Conservation (phyloP, 2,888 invertebrate species). For the Xylota segnis region DNA sequence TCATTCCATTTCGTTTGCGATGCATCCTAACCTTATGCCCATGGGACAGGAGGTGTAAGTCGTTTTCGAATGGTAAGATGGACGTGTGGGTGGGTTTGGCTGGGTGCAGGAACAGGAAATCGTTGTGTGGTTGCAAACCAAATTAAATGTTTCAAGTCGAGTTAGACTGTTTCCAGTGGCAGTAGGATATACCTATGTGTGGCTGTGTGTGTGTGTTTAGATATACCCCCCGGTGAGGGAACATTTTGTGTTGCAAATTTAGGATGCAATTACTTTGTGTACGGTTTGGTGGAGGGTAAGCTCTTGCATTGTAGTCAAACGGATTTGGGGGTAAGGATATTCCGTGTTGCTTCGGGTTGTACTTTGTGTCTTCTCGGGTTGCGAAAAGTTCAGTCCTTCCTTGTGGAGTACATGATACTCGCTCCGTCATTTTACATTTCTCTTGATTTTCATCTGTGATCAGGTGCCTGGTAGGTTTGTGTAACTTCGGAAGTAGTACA, state of each 20-base stretch:
- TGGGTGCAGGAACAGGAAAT: conserved; percentile 33
- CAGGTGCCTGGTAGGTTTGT: not conserved
- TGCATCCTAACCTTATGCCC: conserved; percentile 20
- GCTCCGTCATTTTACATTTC: not conserved
- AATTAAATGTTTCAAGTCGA: conserved; percentile 16
- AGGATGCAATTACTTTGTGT: conserved; percentile 17
- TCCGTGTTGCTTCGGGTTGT: not conserved
- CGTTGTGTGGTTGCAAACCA: conserved; percentile 55
- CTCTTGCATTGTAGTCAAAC: not conserved
- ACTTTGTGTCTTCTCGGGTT: not conserved
- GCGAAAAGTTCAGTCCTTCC: not conserved
- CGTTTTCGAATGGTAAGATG: not conserved
- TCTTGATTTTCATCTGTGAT: not conserved
- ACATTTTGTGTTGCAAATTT: conserved; percentile 22
- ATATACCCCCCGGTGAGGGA: not conserved
- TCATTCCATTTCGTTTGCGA: conserved; percentile 48
- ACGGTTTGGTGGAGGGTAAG: not conserved
- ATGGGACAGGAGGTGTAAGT: conserved; percentile 3
- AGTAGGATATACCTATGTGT: not conserved
- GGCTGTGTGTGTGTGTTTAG: too few species aligned
- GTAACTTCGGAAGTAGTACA: not conserved
- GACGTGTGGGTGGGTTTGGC: not conserved
- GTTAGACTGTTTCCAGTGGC: not conserved
- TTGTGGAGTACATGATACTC: not conserved
- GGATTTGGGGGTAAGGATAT: not conserved